These are phyloP conservation scores for Agrenia bidenticulata DNA, from an alignment of 2,888 invertebrate genomes.

Conservation along the genomic window DNA sequence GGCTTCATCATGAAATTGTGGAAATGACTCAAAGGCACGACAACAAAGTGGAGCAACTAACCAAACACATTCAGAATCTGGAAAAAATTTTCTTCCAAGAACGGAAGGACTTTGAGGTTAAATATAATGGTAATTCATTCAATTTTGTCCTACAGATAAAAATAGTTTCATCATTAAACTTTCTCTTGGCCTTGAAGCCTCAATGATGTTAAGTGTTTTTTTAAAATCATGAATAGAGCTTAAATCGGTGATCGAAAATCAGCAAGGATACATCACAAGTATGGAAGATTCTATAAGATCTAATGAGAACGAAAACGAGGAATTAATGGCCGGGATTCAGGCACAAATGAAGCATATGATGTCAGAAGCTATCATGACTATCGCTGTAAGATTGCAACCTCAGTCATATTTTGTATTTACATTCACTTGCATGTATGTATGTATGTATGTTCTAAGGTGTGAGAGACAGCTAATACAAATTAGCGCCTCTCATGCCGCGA, in stretches of 20 bases:
- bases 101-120: slow-evolving; percentile 4
- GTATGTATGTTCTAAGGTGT: too few relatives aligned
- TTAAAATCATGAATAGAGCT: neutral
- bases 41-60: slow-evolving; percentile 2
- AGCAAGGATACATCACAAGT: slow-evolving; percentile 26
- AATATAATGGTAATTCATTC: slow-evolving; percentile 1
- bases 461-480: too few relatives aligned
- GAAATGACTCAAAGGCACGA: slow-evolving; percentile 25
- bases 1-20: slow-evolving; percentile 17
- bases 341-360: slow-evolving; percentile 27
- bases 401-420: too few relatives aligned
- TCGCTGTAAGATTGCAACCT: slow-evolving; percentile 2
- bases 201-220: neutral
- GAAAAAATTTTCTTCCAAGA: neutral
- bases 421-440: neutral
- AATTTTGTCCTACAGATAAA: neutral
- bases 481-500: too few relatives aligned
- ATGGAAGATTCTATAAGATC: slow-evolving; percentile 25
- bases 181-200: too few relatives aligned
- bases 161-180: neutral
- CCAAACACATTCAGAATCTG: neutral
- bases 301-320: slow-evolving; percentile 21
- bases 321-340: slow-evolving; percentile 20
- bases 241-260: slow-evolving; percentile 13
- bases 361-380: slow-evolving; percentile 21